Evolutionary conservation across 1,140 invertebrate species (phyloP).

Genomic region (Drosophila pachea): DNA sequence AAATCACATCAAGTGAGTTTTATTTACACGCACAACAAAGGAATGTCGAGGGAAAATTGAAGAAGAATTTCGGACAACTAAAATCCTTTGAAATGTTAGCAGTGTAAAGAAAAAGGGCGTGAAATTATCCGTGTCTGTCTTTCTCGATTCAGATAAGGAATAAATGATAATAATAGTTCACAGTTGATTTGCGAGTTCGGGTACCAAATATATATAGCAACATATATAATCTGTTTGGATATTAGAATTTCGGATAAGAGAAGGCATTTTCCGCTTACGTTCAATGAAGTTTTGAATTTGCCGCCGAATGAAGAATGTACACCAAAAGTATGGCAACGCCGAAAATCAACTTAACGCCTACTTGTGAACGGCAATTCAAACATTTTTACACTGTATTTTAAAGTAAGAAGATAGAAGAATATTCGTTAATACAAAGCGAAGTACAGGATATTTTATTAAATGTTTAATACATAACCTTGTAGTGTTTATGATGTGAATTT

Average conservation of each 20-base stretch:
- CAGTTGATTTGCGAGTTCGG: too few species aligned
- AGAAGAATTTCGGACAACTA: too few species aligned
- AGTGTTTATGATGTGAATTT: slow-evolving; percentile 63
- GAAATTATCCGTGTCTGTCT: background rate
- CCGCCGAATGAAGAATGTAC: background rate
- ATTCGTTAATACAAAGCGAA: slow-evolving; percentile 15
- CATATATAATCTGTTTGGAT: too few species aligned
- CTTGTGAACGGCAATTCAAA: slow-evolving; percentile 5
- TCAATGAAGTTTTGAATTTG: background rate
- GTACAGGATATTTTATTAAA: slow-evolving; percentile 13
- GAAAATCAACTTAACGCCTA: background rate
- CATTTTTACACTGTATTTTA: background rate
- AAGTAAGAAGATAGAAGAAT: background rate
- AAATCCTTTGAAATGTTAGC: slow-evolving; percentile 63
- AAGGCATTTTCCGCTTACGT: too few species aligned
- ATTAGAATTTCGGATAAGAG: too few species aligned
- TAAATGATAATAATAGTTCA: background rate
- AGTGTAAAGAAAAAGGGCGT: slow-evolving; percentile 17
- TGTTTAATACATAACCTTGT: slow-evolving; percentile 59
- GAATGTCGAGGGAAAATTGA: slow-evolving; percentile 20
- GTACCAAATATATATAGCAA: too few species aligned
- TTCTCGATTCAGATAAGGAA: slow-evolving; percentile 1
- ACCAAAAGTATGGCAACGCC: slow-evolving; percentile 1
- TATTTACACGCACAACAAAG: slow-evolving; percentile 64
- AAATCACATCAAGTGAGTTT: slow-evolving; percentile 76